Conservation (phyloP, 2,797 vertebrate species). For the Aulostomus chinensis region DNA sequence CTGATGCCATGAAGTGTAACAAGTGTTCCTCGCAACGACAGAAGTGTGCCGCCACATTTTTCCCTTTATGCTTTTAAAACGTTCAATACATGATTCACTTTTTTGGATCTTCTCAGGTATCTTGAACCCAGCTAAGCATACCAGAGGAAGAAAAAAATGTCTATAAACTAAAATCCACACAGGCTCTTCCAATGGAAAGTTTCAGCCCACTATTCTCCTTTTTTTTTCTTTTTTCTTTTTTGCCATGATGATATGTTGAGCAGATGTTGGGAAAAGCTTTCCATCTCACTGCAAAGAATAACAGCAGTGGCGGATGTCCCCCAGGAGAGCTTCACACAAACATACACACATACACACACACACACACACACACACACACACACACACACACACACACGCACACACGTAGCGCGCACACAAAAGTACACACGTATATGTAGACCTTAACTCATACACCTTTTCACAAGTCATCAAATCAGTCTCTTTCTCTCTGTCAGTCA, state of each 20-base stretch:
- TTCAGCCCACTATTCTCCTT: constrained; percentile 40
- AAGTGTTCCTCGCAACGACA: constrained; percentile 11
- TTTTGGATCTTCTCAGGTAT: constrained; percentile 38
- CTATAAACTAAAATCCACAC: constrained; percentile 48
- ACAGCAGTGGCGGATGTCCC: constrained; percentile 68
- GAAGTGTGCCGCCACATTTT: constrained; percentile 23
- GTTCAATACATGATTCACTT: constrained; percentile 19
- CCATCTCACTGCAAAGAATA: constrained; percentile 69
- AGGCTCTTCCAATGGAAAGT: constrained; percentile 60
- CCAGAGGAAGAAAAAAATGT: constrained; percentile 21
- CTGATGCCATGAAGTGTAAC: constrained; percentile 16
- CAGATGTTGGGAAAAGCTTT: constrained; percentile 76
- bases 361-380: background rate
- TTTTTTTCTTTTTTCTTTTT: constrained; percentile 12
- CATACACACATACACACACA: background rate
- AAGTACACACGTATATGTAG: constrained; percentile 7
- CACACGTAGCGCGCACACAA: too few species aligned
- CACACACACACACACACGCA: too few species aligned
- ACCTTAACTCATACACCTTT: constrained; percentile 35
- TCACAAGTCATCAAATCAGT: constrained; percentile 17
- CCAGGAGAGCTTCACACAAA: constrained; percentile 49
- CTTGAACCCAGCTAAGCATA: constrained; percentile 19
- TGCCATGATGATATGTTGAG: constrained; percentile 67
- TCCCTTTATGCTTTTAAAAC: background rate
- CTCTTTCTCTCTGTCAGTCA: background rate